Evolutionary conservation across 1,140 invertebrate genomes (phyloP), one percentile per base, ranked within the genome.

Genomic region (Leptonema lineaticorne): DNA sequence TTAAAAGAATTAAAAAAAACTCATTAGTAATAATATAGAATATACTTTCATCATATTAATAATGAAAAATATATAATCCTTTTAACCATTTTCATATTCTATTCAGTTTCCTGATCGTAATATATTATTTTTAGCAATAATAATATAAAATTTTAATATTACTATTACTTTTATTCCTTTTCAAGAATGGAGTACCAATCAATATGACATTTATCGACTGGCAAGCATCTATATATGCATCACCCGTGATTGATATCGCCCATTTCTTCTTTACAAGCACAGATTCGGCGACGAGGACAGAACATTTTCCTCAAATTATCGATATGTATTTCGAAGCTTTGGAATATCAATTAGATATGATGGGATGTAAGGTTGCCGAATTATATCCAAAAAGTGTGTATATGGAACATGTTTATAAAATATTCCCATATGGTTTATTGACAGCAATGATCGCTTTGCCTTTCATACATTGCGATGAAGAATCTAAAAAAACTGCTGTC

Each of bases 161-260:
- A 48, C 5, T 8, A 48, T 48, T 16, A 9, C 24, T 18, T 16
- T 53, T 9, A 22, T 53, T 41, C 2, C 9, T 27, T 57, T 57
- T 28, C 1, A 16, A 59, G 57, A 22, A 22, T 3, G 28, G 18
- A 2, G 24, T 6, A 33, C n/a, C 26, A 1, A 22, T 30, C 5
- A 29, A 59, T 18, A 1, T 37, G 57, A 33, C 14, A 30, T 33
- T 59, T 1, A 59, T 59, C 30, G 57, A 59, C 18, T 59, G 57
- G 57, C 57, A 59, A 59, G 11, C 9, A 8, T 16, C 14, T 16
- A 22, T 22, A 33, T 59, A n/a, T 22, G 27, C 28, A 16, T 33
- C 30, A 2, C 57, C 57, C 2, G 18, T 33, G 1, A 30, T 16
- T 7, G 57, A 59, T 16, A 18, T 59, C 9, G 28, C 57, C 9